These are phyloP conservation scores for Junonia oenone DNA, from an alignment of 2,888 invertebrate species.

Conservation along the genomic window DNA sequence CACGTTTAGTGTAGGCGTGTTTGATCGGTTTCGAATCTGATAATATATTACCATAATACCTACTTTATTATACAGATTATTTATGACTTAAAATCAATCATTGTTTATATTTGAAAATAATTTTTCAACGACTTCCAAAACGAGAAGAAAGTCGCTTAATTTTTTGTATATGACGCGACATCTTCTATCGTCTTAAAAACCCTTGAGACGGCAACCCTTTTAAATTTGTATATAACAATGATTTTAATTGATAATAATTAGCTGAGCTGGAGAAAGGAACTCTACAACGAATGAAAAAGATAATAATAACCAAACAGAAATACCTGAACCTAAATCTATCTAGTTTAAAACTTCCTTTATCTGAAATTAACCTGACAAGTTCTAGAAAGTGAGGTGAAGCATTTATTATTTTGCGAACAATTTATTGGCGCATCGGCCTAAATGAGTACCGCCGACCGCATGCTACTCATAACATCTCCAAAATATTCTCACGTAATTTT, in stretches of 20 bases:
- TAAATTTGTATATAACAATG: too few relatives aligned
- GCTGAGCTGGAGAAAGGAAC: too few relatives aligned
- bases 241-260: too few relatives aligned
- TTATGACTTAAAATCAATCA: background rate
- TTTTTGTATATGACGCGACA: too few relatives aligned
- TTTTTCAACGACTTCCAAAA: background rate
- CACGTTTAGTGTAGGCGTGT: constrained; percentile 6
- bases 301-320: background rate
- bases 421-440: constrained; percentile 22
- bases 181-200: too few relatives aligned
- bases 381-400: constrained; percentile 36
- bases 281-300: too few relatives aligned
- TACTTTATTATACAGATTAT: background rate
- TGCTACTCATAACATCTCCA: background rate
- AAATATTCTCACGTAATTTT: constrained; percentile 9
- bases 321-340: background rate
- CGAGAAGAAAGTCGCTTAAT: too few relatives aligned
- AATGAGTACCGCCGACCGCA: background rate
- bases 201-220: too few relatives aligned
- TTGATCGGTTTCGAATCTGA: constrained; percentile 2
- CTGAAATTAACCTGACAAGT: constrained; percentile 33
- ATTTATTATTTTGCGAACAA: constrained; percentile 31
- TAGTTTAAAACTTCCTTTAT: background rate
- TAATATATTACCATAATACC: constrained; percentile 6
- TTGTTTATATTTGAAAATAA: background rate